These are phyloP conservation scores for Tinamus major DNA, from an alignment of 2,797 vertebrate genomes.

Conservation along the genomic window DNA sequence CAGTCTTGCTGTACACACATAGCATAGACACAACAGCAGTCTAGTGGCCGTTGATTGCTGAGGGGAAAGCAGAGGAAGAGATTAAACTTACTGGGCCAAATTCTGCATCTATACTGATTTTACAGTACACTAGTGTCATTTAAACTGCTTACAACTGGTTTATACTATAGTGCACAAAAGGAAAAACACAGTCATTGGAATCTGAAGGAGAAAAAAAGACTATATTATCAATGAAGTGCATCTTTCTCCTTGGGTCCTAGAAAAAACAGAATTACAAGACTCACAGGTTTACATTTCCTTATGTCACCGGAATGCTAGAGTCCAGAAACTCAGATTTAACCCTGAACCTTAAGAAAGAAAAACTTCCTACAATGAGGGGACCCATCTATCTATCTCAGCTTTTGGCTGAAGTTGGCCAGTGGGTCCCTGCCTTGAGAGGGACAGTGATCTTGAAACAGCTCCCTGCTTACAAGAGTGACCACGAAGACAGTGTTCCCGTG, in stretches of 20 bases:
- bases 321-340: not conserved
- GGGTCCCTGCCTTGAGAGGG: not conserved
- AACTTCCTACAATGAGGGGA: not conserved
- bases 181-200: not conserved
- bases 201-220: not conserved
- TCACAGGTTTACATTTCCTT: not conserved
- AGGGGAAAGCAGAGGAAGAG: not conserved
- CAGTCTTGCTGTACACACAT: not conserved
- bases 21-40: not conserved
- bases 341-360: not conserved
- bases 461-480: not conserved
- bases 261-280: not conserved
- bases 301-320: not conserved
- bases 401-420: not conserved
- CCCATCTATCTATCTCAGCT: not conserved
- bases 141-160: not conserved
- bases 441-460: not conserved
- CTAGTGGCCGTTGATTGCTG: not conserved
- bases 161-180: not conserved
- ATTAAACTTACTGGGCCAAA: not conserved
- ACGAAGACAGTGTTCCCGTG: not conserved
- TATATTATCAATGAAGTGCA: not conserved
- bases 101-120: not conserved
- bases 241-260: not conserved
- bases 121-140: not conserved